These are phyloP conservation scores for Gari tellinella DNA, from an alignment of 2,888 invertebrate genomes.

Conservation along the genomic window DNA sequence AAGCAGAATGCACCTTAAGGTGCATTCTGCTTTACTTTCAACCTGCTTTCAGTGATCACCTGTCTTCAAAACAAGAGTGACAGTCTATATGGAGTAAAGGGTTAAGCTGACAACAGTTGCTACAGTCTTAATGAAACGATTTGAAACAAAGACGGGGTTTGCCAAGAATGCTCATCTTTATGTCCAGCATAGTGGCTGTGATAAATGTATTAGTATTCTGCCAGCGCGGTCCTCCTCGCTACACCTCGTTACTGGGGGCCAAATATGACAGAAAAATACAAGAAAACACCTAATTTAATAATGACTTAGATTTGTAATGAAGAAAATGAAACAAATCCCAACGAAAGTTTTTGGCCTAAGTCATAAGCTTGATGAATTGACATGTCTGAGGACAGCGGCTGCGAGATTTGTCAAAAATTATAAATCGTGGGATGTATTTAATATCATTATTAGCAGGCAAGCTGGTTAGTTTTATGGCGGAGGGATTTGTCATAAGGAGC, in stretches of 20 bases:
- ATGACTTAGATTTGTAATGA: constrained; percentile 40
- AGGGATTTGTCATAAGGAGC: too few species aligned
- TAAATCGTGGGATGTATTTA: background rate
- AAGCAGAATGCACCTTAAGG: too few species aligned
- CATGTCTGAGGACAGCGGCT: constrained; percentile 34
- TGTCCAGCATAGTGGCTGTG: constrained; percentile 12
- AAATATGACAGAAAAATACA: constrained; percentile 41
- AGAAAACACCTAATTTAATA: constrained; percentile 55
- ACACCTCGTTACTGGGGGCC: constrained; percentile 19
- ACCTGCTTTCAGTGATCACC: too few species aligned
- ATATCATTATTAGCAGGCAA: too few species aligned
- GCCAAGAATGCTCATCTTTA: constrained; percentile 28
- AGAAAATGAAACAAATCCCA: constrained; percentile 40
- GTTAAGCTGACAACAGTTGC: too few species aligned
- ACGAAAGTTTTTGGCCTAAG: constrained; percentile 45
- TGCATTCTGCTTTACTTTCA: too few species aligned
- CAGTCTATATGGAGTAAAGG: too few species aligned
- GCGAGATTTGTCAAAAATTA: constrained; percentile 56
- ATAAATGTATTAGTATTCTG: constrained; percentile 4
- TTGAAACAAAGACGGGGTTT: constrained; percentile 5
- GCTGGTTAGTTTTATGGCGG: too few species aligned
- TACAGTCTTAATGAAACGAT: too few species aligned
- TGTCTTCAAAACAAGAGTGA: too few species aligned
- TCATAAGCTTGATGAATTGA: constrained; percentile 49
- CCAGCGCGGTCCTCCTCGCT: background rate